Conservation (phyloP, 2,113 vertebrate genomes). For the Hoplias malabaricus region DNA sequence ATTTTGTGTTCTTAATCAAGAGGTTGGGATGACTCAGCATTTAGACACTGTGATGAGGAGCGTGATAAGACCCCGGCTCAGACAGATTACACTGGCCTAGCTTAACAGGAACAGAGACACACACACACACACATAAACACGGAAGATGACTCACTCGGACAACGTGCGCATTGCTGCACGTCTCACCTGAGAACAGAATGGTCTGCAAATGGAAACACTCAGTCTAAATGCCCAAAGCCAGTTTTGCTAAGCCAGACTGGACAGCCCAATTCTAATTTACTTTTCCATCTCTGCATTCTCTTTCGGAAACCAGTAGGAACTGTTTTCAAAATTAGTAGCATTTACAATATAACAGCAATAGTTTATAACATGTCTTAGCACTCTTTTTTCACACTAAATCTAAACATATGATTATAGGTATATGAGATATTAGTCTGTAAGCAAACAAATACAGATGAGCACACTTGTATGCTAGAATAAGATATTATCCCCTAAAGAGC, state of each 20-base stretch:
- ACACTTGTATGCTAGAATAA: too few relatives aligned
- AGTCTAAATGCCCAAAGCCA: neutral
- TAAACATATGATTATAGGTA: too few relatives aligned
- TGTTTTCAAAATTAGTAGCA: neutral
- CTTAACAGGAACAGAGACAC: neutral
- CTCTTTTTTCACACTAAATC: too few relatives aligned
- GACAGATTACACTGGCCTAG: constrained; percentile 38
- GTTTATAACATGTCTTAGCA: too few relatives aligned
- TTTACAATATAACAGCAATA: too few relatives aligned
- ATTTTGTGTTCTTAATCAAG: neutral
- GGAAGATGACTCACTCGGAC: constrained; percentile 24
- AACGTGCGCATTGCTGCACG: neutral
- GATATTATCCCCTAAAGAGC: too few relatives aligned
- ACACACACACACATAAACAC: neutral
- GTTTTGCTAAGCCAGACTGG: neutral
- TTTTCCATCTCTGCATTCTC: neutral
- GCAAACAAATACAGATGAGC: too few relatives aligned
- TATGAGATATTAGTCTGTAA: too few relatives aligned
- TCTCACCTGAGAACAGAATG: neutral
- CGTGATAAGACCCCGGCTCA: constrained; percentile 29
- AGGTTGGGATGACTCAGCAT: neutral
- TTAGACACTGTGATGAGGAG: neutral
- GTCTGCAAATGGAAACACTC: neutral
- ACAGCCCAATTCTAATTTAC: neutral
- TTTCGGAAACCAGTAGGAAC: neutral